Evolutionary conservation across 2,797 vertebrate species (phyloP).

Genomic region (Poecilia picta): DNA sequence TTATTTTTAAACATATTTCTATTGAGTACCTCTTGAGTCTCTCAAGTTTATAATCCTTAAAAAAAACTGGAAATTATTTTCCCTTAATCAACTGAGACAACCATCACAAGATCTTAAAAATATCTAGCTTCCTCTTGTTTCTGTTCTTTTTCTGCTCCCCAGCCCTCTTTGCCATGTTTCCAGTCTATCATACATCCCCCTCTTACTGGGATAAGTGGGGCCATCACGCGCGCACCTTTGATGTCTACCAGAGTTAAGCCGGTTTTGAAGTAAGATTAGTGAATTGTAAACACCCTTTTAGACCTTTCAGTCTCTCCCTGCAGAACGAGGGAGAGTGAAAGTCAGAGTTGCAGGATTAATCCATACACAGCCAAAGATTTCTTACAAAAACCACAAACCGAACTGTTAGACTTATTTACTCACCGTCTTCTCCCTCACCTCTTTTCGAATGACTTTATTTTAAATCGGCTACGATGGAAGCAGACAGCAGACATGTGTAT

Average conservation of each 20-base stretch:
- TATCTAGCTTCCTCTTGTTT: slow-evolving; percentile 65
- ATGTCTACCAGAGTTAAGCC: slow-evolving; percentile 83
- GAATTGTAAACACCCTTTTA: slow-evolving; percentile 82
- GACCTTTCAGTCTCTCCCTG: slow-evolving; percentile 74
- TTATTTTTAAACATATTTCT: neutral
- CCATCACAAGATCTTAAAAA: slow-evolving; percentile 76
- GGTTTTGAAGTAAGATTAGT: slow-evolving; percentile 83
- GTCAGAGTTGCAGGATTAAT: slow-evolving; percentile 71
- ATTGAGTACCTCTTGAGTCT: slow-evolving; percentile 4
- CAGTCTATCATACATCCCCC: slow-evolving; percentile 81
- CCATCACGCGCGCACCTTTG: slow-evolving; percentile 82
- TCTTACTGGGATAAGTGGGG: slow-evolving; percentile 81
- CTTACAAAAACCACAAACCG: slow-evolving; percentile 42
- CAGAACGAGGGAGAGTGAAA: slow-evolving; percentile 68
- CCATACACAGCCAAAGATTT: slow-evolving; percentile 66
- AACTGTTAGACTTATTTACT: slow-evolving; percentile 44
- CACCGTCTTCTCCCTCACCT: slow-evolving; percentile 26
- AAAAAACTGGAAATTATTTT: slow-evolving; percentile 47
- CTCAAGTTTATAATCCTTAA: slow-evolving; percentile 46
- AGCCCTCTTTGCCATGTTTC: slow-evolving; percentile 69
- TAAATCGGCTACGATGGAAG: slow-evolving; percentile 50
- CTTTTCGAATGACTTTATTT: slow-evolving; percentile 35
- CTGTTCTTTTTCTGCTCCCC: slow-evolving; percentile 32
- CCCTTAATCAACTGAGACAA: slow-evolving; percentile 62
- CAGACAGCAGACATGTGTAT: slow-evolving; percentile 59